These are phyloP conservation scores for Lymantria dispar DNA, from an alignment of 2,888 invertebrate genomes.

Conservation along the genomic window DNA sequence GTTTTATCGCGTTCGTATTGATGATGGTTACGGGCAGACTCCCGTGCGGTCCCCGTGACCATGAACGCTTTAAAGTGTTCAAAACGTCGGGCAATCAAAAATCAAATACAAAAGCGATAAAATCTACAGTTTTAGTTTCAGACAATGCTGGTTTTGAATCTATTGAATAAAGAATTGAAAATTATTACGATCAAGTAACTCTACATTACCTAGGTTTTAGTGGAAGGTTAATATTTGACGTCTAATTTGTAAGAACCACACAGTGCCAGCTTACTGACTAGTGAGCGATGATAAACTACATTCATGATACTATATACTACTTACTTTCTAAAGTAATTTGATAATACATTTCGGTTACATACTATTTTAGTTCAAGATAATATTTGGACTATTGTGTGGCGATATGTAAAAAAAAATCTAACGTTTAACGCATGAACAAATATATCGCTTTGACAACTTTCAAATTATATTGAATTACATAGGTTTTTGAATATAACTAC, in stretches of 20 bases:
- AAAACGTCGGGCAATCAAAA: no score
- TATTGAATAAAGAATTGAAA: neutral
- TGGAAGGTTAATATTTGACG: neutral
- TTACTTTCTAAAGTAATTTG: constrained; percentile 25
- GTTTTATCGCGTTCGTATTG: no score
- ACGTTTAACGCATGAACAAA: neutral
- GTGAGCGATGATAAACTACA: constrained; percentile 12
- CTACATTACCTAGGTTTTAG: neutral
- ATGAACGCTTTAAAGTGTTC: no score
- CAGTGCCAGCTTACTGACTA: constrained; percentile 18
- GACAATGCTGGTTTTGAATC: neutral
- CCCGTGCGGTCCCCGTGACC: no score
- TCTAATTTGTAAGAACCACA: constrained; percentile 22
- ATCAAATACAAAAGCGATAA: no score
- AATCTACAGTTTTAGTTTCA: no score
- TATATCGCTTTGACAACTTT: neutral
- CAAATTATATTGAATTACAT: neutral
- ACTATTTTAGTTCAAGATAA: neutral
- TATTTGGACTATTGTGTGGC: neutral
- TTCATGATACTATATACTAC: constrained; percentile 16
- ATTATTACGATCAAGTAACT: no score
- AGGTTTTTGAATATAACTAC: neutral
- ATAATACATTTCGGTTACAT: constrained; percentile 1
- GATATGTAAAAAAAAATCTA: neutral
- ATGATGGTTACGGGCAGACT: no score